Percentiles rank a stretch among this genome's conserved stretches.
These are phyloP conservation scores for Scomber japonicus DNA, from an alignment of 2,113 vertebrate genomes.

Conservation along the genomic window DNA sequence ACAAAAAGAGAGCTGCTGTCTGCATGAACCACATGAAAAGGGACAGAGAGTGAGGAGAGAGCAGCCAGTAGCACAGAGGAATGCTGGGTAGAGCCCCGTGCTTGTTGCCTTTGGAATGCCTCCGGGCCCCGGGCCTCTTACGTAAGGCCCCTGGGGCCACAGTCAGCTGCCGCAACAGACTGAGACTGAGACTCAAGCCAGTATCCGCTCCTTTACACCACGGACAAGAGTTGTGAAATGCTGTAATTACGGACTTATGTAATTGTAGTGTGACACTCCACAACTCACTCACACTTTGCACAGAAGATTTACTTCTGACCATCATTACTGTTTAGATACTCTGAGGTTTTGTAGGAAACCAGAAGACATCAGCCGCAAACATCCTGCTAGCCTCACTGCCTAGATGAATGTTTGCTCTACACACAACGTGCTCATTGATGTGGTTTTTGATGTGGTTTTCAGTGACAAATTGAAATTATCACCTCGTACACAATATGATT, in stretches of 20 bases:
- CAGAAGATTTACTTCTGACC: slow-evolving; percentile 22
- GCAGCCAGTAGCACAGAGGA: slow-evolving; percentile 49
- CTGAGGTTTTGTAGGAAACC: slow-evolving; percentile 24
- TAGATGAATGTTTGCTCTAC: not conserved
- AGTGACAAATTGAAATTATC: not conserved
- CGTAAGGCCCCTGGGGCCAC: slow-evolving; percentile 44
- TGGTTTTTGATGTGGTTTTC: slow-evolving; percentile 10
- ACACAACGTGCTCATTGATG: not conserved
- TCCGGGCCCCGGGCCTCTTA: slow-evolving; percentile 55
- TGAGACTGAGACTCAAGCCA: not conserved
- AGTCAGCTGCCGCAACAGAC: slow-evolving; percentile 31
- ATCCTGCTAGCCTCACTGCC: slow-evolving; percentile 6
- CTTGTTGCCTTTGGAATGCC: slow-evolving; percentile 63
- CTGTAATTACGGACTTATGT: slow-evolving; percentile 45
- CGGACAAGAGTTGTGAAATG: slow-evolving; percentile 16
- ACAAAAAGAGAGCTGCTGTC: slow-evolving; percentile 8
- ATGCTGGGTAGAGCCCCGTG: slow-evolving; percentile 69
- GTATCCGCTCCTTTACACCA: not conserved
- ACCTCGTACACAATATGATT: not conserved
- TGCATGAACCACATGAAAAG: slow-evolving; percentile 17
- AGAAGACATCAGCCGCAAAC: slow-evolving; percentile 25
- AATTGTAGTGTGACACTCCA: slow-evolving; percentile 12
- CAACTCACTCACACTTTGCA: not conserved
- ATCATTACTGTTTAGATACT: slow-evolving; percentile 43
- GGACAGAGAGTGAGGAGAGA: slow-evolving; percentile 2